phyloP scores from a whole-genome alignment of 2,888 invertebrate species.

The Philaethria dido region DNA sequence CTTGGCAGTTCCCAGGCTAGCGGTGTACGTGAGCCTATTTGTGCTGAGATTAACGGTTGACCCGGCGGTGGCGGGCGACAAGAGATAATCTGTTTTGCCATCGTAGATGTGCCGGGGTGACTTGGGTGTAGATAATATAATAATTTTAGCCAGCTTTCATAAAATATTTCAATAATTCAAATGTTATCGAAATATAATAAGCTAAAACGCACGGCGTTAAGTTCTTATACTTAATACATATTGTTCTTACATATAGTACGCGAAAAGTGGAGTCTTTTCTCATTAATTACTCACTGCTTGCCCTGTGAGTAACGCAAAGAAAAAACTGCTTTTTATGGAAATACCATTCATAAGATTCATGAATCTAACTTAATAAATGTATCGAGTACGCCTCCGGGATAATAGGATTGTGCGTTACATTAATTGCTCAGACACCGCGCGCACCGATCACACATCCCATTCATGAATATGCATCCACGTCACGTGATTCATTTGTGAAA shows the following conservation, averaged over 20 bases:
- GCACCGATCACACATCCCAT: conserved; percentile 28
- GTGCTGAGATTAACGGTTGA: conserved; percentile 68
- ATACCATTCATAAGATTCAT: not conserved
- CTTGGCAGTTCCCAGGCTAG: conserved; percentile 36
- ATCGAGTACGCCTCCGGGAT: not conserved
- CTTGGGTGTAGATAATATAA: conserved; percentile 2
- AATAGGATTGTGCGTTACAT: conserved; percentile 22
- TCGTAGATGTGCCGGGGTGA: conserved; percentile 33
- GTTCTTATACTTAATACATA: not conserved
- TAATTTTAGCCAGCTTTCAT: not conserved
- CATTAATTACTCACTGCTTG: no score
- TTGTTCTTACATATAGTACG: no score
- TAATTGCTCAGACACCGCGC: conserved; percentile 18
- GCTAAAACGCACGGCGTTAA: not conserved
- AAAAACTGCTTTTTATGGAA: no score
- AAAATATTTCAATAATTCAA: not conserved
- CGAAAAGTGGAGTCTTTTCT: no score
- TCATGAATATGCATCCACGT: conserved; percentile 35
- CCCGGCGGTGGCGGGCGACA: conserved; percentile 46
- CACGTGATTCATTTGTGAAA: conserved; percentile 32
- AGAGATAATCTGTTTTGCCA: conserved; percentile 50
- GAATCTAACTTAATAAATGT: not conserved
- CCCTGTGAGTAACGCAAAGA: no score
- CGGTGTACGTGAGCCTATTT: conserved; percentile 70
- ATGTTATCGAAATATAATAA: not conserved